Percentiles rank a stretch among this genome's conserved stretches.
phyloP scores from a whole-genome alignment of 2,113 vertebrate genomes.

The Perca flavescens region DNA sequence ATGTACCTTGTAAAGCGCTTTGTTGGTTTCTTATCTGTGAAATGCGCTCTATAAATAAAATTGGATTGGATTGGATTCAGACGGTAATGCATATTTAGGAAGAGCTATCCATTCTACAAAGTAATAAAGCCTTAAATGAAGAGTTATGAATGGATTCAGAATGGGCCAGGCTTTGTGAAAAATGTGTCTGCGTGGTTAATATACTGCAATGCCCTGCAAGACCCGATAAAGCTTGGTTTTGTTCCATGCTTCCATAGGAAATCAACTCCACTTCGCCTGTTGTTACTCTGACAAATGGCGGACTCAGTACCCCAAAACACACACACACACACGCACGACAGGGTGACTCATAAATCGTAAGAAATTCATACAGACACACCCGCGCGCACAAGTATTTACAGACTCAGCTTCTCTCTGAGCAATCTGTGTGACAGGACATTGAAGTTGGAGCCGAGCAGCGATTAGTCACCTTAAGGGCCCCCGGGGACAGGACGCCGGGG shows the following conservation, averaged over 20 bases:
- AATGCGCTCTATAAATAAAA: too few relatives aligned
- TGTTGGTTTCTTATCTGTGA: too few relatives aligned
- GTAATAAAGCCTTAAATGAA: background rate
- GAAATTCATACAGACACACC: slow-evolving; percentile 37
- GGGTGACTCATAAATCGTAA: slow-evolving; percentile 38
- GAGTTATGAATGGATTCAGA: background rate
- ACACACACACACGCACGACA: slow-evolving; percentile 8
- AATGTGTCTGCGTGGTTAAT: slow-evolving; percentile 19
- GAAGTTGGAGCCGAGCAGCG: slow-evolving; percentile 27
- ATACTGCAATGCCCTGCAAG: slow-evolving; percentile 18
- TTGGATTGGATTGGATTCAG: too few relatives aligned
- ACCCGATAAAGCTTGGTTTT: slow-evolving; percentile 15
- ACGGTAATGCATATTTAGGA: background rate
- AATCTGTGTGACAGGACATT: slow-evolving; percentile 39
- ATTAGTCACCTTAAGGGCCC: slow-evolving; percentile 54
- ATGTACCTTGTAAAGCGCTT: too few relatives aligned
- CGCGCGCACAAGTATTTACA: slow-evolving; percentile 29
- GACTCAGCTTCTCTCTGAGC: slow-evolving; percentile 28
- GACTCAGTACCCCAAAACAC: background rate
- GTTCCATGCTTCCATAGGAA: slow-evolving; percentile 17
- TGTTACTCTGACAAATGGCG: slow-evolving; percentile 39
- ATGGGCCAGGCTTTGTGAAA: slow-evolving; percentile 3
- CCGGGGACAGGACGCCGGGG: background rate
- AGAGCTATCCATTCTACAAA: background rate
- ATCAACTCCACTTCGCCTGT: slow-evolving; percentile 28